A percentile compares a stretch with the other conserved stretches of the same genome.
phyloP scores from a whole-genome alignment of 2,888 invertebrate species.

The Aleiodes alternator region DNA sequence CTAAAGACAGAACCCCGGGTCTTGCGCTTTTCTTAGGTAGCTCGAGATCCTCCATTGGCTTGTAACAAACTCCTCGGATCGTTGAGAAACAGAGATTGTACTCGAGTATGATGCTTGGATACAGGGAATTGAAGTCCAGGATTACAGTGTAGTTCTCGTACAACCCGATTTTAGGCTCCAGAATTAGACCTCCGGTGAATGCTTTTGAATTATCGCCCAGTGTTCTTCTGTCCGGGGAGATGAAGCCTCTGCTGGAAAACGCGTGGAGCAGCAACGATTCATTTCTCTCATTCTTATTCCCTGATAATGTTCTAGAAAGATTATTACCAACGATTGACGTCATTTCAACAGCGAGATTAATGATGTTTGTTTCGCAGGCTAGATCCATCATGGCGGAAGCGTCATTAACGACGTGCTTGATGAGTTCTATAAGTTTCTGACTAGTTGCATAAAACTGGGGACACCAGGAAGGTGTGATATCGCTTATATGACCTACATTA shows the following conservation, averaged over 20 bases:
- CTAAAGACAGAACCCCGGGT: conserved; percentile 93
- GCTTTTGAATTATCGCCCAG: conserved; percentile 75
- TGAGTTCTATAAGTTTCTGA: conserved; percentile 83
- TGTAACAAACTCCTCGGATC: conserved; percentile 75
- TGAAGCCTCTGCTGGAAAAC: conserved; percentile 92
- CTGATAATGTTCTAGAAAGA: conserved; percentile 93
- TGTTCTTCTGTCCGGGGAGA: conserved; percentile 91
- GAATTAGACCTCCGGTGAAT: conserved; percentile 93
- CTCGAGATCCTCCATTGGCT: conserved; percentile 53
- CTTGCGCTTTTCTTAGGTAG: conserved; percentile 73
- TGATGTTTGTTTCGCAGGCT: conserved; percentile 92
- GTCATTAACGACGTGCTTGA: conserved; percentile 90
- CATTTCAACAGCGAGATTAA: conserved; percentile 96
- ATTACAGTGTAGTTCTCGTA: conserved; percentile 96
- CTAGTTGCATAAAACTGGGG: conserved; percentile 82
- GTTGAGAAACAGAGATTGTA: conserved; percentile 99
- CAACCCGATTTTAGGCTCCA: conserved; percentile 98
- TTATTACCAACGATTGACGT: conserved; percentile 97
- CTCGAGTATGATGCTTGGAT: conserved; percentile 99
- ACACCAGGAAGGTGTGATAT: conserved; percentile 84
- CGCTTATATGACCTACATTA: conserved; percentile 84
- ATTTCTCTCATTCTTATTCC: conserved; percentile 97
- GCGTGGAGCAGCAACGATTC: conserved; percentile 97
- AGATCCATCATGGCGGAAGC: conserved; percentile 87
- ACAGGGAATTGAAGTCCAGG: conserved; percentile 99